Conservation (phyloP, 2,113 vertebrate species). For the Chrysemys picta region DNA sequence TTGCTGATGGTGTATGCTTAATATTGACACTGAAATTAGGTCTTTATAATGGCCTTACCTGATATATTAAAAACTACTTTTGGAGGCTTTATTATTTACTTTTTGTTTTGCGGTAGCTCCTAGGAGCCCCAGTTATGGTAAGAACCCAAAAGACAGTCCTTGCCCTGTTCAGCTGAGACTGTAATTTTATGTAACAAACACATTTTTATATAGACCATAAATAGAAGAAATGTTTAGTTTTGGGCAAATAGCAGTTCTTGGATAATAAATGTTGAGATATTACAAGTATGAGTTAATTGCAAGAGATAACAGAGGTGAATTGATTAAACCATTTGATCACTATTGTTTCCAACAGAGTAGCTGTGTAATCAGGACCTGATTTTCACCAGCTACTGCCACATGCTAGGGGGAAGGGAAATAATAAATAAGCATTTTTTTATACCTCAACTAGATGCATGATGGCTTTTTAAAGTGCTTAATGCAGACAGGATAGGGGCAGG, state of each 20-base stretch:
- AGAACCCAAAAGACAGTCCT: fast-evolving
- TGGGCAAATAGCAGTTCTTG: not conserved
- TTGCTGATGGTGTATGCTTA: not conserved
- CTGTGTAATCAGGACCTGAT: not conserved
- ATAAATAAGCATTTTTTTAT: not conserved
- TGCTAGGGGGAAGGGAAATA: not conserved
- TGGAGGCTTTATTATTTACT: not conserved
- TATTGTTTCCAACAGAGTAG: not conserved
- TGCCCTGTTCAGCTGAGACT: not conserved
- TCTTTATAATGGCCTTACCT: not conserved
- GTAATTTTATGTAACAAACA: not conserved
- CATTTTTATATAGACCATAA: not conserved
- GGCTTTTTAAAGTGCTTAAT: not conserved
- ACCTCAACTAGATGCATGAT: not conserved
- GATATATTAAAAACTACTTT: not conserved
- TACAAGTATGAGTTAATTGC: not conserved
- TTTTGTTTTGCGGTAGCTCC: not conserved
- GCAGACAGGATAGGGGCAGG: not conserved
- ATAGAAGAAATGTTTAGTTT: not conserved
- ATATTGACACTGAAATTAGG: not conserved
- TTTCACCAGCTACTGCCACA: not conserved
- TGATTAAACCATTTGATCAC: not conserved
- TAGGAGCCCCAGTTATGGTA: not conserved
- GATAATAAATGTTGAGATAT: not conserved
- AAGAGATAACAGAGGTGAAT: not conserved